Evolutionary conservation across 2,888 invertebrate genomes (phyloP).

Genomic region (Sthenelais limicola): DNA sequence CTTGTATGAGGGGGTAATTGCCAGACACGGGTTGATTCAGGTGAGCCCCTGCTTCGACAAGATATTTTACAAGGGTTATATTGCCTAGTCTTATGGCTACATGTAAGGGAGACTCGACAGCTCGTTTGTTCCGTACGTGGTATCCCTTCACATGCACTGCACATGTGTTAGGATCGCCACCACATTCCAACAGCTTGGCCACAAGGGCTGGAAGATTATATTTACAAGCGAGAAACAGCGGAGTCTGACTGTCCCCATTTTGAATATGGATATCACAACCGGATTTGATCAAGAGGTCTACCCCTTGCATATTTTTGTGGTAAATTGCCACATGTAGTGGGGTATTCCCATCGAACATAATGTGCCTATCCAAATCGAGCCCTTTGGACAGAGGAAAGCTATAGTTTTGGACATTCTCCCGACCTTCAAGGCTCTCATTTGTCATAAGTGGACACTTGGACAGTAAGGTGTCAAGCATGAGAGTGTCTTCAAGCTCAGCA

Average conservation of each 20-base stretch:
- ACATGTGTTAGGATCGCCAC: conserved; percentile 11
- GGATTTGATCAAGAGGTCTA: neutral
- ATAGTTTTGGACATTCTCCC: too few species aligned
- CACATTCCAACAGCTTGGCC: neutral
- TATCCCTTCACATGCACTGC: neutral
- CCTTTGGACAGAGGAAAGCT: too few species aligned
- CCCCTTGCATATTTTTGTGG: neutral
- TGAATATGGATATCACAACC: conserved; percentile 9
- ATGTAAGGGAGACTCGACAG: conserved; percentile 4
- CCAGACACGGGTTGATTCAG: conserved; percentile 7
- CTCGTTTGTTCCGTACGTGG: conserved; percentile 4
- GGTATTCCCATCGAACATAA: conserved; percentile 23
- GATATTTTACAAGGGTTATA: neutral
- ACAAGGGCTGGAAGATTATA: neutral
- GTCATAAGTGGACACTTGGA: conserved; percentile 4
- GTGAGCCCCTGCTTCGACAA: conserved; percentile 28
- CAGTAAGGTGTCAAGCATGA: neutral
- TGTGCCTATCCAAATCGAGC: conserved; percentile 6
- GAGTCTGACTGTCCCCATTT: conserved; percentile 10
- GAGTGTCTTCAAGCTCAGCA: neutral
- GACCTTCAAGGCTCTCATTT: too few species aligned
- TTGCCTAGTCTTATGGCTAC: neutral
- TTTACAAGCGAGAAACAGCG: conserved; percentile 24
- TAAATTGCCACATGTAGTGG: conserved; percentile 18
- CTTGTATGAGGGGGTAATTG: conserved; percentile 12